A percentile compares a stretch with the other conserved stretches of the same genome.
Evolutionary conservation across 2,888 invertebrate species (phyloP).

Genomic region (Eupithecia subfuscata): DNA sequence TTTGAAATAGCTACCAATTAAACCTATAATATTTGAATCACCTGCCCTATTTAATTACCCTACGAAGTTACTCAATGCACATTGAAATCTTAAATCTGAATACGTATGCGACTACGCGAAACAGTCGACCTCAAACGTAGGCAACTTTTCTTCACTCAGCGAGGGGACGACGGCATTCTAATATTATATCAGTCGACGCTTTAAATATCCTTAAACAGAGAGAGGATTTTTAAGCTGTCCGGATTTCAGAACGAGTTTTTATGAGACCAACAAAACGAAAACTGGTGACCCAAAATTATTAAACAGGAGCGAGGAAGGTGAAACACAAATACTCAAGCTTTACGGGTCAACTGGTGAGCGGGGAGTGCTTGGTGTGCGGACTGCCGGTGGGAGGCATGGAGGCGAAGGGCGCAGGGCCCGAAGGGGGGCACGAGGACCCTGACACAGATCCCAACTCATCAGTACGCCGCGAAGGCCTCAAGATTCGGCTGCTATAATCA

Average conservation of each 20-base stretch:
- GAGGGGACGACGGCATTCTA: conserved; percentile 60
- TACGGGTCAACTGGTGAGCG: conserved; percentile 74
- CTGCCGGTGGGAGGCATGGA: conserved; percentile 59
- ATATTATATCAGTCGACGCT: conserved; percentile 44
- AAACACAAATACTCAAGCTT: conserved; percentile 75
- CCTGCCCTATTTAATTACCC: conserved; percentile 6
- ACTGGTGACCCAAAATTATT: conserved; percentile 64
- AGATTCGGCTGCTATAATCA: conserved; percentile 78
- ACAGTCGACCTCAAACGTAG: conserved; percentile 63
- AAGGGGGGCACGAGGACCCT: conserved; percentile 76
- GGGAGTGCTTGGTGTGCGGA: conserved; percentile 44
- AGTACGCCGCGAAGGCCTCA: conserved; percentile 75
- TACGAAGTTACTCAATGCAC: conserved; percentile 30
- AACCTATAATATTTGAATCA: not conserved
- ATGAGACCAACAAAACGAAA: conserved; percentile 44
- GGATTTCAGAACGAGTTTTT: conserved; percentile 30
- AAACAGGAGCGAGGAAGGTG: conserved; percentile 68
- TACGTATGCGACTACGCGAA: conserved; percentile 51
- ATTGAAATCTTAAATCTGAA: conserved; percentile 56
- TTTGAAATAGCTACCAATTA: not conserved
- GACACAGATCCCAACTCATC: conserved; percentile 82
- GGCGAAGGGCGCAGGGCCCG: conserved; percentile 71
- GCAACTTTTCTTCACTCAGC: conserved; percentile 63
- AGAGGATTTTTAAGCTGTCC: conserved; percentile 10
- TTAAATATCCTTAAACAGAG: conserved; percentile 26